Conservation (phyloP, 2,113 vertebrate species). For the Erythrocebus patas region DNA sequence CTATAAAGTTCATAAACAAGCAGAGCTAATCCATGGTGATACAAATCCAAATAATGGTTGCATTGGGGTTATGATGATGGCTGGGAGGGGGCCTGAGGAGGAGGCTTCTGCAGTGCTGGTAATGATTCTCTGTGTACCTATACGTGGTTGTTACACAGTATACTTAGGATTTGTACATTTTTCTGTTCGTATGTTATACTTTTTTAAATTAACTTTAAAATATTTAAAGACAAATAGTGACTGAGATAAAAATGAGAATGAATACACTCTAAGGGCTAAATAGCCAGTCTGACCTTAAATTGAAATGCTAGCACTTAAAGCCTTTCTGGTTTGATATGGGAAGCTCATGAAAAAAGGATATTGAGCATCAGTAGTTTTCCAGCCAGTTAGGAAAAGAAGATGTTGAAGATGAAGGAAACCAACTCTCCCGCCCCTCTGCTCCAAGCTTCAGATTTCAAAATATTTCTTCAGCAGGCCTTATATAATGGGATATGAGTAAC, state of each 20-base stretch:
- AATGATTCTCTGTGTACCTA: background rate
- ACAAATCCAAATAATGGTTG: background rate
- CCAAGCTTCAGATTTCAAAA: background rate
- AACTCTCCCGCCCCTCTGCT: too few relatives aligned
- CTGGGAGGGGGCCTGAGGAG: background rate
- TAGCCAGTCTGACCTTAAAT: background rate
- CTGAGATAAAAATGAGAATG: constrained; percentile 37
- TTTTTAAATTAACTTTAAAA: background rate
- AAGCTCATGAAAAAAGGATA: background rate
- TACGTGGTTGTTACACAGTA: background rate
- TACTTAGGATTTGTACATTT: constrained; percentile 3
- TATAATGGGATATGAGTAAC: background rate
- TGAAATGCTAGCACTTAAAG: background rate
- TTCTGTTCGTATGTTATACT: background rate
- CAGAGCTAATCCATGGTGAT: background rate
- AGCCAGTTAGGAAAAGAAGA: constrained; percentile 21
- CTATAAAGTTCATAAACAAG: background rate
- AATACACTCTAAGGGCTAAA: background rate
- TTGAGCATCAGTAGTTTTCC: background rate
- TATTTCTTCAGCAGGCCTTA: background rate
- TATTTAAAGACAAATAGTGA: constrained; percentile 20
- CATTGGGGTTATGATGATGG: background rate
- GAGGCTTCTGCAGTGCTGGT: background rate
- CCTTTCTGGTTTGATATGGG: background rate
- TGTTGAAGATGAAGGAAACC: background rate